Percentiles rank a stretch among this genome's conserved stretches.
phyloP scores from a whole-genome alignment of 2,888 invertebrate genomes.

The Aphodius sticticus region DNA sequence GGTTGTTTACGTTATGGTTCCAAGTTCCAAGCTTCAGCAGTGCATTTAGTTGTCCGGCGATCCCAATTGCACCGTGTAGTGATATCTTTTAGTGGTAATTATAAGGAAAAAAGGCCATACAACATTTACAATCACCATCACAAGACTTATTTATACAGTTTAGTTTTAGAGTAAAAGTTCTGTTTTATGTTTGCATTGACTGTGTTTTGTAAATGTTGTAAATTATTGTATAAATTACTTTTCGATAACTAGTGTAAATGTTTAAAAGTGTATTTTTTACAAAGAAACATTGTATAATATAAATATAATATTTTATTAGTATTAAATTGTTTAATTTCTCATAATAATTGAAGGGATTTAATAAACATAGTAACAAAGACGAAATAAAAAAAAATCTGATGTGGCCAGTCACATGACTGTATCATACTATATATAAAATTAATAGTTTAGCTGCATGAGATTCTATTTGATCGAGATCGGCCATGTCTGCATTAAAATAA shows the following conservation, averaged over 20 bases:
- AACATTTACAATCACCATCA: constrained; percentile 25
- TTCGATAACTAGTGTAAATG: constrained; percentile 12
- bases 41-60: constrained; percentile 47
- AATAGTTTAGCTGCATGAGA: too few species aligned
- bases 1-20: constrained; percentile 53
- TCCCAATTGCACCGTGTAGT: constrained; percentile 45
- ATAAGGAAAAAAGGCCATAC: constrained; percentile 27
- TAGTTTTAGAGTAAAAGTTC: constrained; percentile 9
- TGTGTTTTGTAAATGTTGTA: constrained; percentile 31
- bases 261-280: constrained; percentile 20
- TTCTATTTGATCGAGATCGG: too few species aligned
- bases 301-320: constrained; percentile 9
- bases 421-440: too few species aligned
- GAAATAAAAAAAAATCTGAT: too few species aligned
- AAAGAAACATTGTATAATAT: constrained; percentile 5
- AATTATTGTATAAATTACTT: constrained; percentile 19
- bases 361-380: too few species aligned
- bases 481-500: too few species aligned
- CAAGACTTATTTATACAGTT: constrained; percentile 14
- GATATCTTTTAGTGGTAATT: constrained; percentile 45
- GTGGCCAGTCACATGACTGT: too few species aligned
- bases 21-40: constrained; percentile 53
- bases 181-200: constrained; percentile 12
- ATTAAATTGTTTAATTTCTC: background rate
- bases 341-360: background rate